These are phyloP conservation scores for Triplophysa siluroides DNA, from an alignment of 2,113 vertebrate species.

Conservation along the genomic window DNA sequence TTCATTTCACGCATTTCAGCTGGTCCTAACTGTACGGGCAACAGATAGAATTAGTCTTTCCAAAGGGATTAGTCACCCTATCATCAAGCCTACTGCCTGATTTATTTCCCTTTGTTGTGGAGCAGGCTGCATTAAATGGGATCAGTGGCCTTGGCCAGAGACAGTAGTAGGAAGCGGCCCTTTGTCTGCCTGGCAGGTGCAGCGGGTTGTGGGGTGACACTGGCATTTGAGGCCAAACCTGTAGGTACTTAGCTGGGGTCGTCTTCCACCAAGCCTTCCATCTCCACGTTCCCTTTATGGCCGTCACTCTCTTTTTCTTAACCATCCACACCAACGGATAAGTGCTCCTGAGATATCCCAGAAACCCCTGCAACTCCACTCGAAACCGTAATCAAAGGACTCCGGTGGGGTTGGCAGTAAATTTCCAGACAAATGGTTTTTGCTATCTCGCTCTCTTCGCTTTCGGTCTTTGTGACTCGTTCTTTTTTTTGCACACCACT, in stretches of 20 bases:
- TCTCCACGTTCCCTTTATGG: background rate
- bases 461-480: background rate
- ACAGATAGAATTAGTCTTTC: slow-evolving; percentile 71
- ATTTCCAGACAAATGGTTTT: slow-evolving; percentile 76
- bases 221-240: slow-evolving; percentile 50
- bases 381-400: slow-evolving; percentile 74
- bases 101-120: slow-evolving; percentile 74
- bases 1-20: slow-evolving; percentile 68
- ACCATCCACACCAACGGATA: slow-evolving; percentile 31
- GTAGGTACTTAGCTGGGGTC: background rate
- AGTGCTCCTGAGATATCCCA: slow-evolving; percentile 70
- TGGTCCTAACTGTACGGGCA: slow-evolving; percentile 65
- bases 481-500: slow-evolving; percentile 50
- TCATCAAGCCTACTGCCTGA: slow-evolving; percentile 71
- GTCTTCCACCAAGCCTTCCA: background rate
- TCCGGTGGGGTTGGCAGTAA: slow-evolving; percentile 73
- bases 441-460: slow-evolving; percentile 49
- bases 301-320: slow-evolving; percentile 5
- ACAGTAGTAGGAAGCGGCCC: slow-evolving; percentile 72
- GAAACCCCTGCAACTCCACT: slow-evolving; percentile 71
- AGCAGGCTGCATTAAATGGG: slow-evolving; percentile 67
- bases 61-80: slow-evolving; percentile 75
- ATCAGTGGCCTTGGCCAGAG: slow-evolving; percentile 68
- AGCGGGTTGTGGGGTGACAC: slow-evolving; percentile 63
- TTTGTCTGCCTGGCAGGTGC: slow-evolving; percentile 76